Evolutionary conservation across 2,113 vertebrate species (phyloP).

Genomic region (Zootoca vivipara): DNA sequence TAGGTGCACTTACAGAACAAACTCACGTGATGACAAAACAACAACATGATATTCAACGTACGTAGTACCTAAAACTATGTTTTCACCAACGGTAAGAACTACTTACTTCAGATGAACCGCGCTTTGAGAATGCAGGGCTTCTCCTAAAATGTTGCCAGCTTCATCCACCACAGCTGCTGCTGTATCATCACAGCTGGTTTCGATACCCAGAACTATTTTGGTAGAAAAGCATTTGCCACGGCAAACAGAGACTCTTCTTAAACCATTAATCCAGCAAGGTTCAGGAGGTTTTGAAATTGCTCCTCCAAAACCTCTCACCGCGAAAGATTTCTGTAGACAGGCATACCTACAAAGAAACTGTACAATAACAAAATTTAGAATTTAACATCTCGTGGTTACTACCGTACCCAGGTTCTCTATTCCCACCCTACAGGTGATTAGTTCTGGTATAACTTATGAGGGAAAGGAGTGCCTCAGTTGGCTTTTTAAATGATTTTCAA

Average conservation of each 20-base stretch:
- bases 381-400: background rate
- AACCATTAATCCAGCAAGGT: background rate
- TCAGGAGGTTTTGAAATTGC: background rate
- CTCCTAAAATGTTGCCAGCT: constrained; percentile 83
- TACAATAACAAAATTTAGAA: background rate
- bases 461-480: background rate
- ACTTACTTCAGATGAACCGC: constrained; percentile 90
- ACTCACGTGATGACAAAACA: background rate
- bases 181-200: constrained; percentile 97
- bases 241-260: constrained; percentile 17
- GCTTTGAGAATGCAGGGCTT: constrained; percentile 88
- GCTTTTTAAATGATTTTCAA: background rate
- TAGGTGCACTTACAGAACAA: background rate
- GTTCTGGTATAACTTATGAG: background rate
- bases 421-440: too few relatives aligned
- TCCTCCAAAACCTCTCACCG: constrained; percentile 32
- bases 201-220: constrained; percentile 88
- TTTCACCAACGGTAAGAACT: background rate
- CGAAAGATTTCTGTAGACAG: background rate
- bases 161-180: constrained; percentile 93
- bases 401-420: background rate
- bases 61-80: background rate
- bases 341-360: constrained; percentile 37
- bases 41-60: background rate
- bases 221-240: background rate